Conservation (phyloP, 2,113 vertebrate genomes). For the Galemys pyrenaicus region DNA sequence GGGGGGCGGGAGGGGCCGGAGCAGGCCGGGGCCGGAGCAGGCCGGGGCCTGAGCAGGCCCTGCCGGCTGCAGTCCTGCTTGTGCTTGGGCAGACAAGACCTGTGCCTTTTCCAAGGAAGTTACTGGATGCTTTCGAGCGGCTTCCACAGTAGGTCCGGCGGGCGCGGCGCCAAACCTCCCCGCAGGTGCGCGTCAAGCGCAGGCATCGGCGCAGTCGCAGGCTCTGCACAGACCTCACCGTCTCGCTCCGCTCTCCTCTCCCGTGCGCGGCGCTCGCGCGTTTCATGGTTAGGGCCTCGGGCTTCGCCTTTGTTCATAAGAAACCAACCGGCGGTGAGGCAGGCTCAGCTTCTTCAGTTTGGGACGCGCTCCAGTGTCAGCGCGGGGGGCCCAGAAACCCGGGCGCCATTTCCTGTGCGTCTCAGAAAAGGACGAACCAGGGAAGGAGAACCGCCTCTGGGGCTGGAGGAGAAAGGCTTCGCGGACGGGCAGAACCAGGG, state of each 20-base stretch:
- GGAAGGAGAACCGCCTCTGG: background rate
- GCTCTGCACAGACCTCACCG: no score
- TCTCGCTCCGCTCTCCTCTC: conserved; percentile 11
- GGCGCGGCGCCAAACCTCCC: background rate
- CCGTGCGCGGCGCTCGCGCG: background rate
- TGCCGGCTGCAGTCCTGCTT: conserved; percentile 17
- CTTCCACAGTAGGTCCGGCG: background rate
- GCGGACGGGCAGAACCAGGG: no score
- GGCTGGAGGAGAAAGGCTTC: no score
- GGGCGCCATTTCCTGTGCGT: background rate
- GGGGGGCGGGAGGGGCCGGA: background rate
- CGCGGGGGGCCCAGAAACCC: background rate
- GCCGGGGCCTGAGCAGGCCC: background rate
- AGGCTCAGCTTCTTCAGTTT: conserved; percentile 20
- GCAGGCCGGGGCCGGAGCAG: background rate
- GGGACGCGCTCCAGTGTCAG: background rate
- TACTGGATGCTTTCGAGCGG: background rate
- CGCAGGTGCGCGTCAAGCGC: conserved; percentile 23
- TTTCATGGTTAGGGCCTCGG: conserved; percentile 52
- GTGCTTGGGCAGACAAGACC: conserved; percentile 47
- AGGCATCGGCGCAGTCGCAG: no score
- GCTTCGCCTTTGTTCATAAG: conserved; percentile 51
- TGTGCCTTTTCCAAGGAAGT: conserved; percentile 48
- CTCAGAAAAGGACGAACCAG: background rate
- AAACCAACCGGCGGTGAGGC: background rate